Evolutionary conservation across 2,888 invertebrate genomes (phyloP).

Genomic region (Synergus japonicus): DNA sequence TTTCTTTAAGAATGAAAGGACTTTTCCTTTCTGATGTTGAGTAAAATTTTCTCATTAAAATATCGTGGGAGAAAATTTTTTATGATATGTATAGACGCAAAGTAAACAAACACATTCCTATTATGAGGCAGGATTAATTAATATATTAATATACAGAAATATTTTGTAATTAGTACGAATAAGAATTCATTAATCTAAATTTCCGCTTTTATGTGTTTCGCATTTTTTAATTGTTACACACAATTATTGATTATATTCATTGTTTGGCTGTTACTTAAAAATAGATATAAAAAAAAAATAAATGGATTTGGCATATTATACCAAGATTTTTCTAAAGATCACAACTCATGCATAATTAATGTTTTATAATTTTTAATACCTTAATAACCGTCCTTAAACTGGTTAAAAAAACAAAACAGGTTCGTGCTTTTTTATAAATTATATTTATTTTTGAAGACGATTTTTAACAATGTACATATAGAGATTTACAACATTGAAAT

Average conservation of each 20-base stretch:
- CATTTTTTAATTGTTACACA: neutral
- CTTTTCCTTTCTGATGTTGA: neutral
- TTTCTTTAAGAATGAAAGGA: neutral
- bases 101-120: constrained; percentile 5
- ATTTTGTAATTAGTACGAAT: neutral
- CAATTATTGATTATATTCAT: neutral
- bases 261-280: constrained; percentile 3
- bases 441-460: constrained; percentile 38
- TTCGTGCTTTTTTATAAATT: constrained; percentile 28
- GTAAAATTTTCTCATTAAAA: neutral
- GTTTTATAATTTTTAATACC: neutral
- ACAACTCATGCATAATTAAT: neutral
- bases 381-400: constrained; percentile 1
- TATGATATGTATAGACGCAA: neutral
- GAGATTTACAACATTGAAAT: constrained; percentile 34
- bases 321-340: neutral
- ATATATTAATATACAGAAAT: neutral
- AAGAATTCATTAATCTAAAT: neutral
- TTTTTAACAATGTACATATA: constrained; percentile 36
- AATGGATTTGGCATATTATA: neutral
- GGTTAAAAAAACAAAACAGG: neutral
- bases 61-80: neutral
- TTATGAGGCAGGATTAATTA: neutral
- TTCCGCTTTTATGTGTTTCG: neutral
- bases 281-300: neutral